Base-by-base conservation (phyloP, 2,113 vertebrate species). In the Cyrtonyx montezumae region DNA sequence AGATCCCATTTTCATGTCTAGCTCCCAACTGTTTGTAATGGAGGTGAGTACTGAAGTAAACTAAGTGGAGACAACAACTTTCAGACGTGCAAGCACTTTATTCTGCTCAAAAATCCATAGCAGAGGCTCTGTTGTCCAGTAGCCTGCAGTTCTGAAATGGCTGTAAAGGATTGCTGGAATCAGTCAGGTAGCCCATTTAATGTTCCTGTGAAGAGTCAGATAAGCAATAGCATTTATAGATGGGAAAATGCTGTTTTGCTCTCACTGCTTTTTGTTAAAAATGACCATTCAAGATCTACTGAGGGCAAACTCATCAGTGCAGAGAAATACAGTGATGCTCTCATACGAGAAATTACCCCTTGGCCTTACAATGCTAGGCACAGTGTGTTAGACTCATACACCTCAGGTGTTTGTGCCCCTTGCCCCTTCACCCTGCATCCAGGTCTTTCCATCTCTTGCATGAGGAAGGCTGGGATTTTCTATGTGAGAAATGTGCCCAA, bases 401-500 rank as follows among this genome's bases (percentile, higher is more conserved):
- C 4, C 56, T 46, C 6, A 36, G 21, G n/a, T 63, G 28, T 4
- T 10, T 19, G 4, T 30, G 8, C 37, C 8, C 37, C 28, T 71
- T 36, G 51, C 56, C 42, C 20, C 36, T 43, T 76, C 7, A 18
- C 11, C 4, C 32, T 25, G 4, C 2, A 5, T 14, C 3, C 23
- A 6, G 6, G 3, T 25, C 19, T 76, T 76, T 28, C 53, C 25
- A 55, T 7, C 25, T 40, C 46, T 58, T 74, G 18, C 26, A 7
- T 45, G 6, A 77, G 48, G n/a, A 78, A 46, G 25, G 13, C 23
- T 80, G 49, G 22, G 8, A 45, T 67, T 80, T 67, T 75, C 51
- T 58, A 69, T 0, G 0, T 13, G 37, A 58, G 28, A 22, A 32
- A 13, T 10, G 6, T 3, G 46, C 15, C n/a, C 30, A 9, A 62